Evolutionary conservation across 2,797 vertebrate genomes (phyloP), one percentile per base, ranked within the genome.

Genomic region (Hypotaenidia philippensis): DNA sequence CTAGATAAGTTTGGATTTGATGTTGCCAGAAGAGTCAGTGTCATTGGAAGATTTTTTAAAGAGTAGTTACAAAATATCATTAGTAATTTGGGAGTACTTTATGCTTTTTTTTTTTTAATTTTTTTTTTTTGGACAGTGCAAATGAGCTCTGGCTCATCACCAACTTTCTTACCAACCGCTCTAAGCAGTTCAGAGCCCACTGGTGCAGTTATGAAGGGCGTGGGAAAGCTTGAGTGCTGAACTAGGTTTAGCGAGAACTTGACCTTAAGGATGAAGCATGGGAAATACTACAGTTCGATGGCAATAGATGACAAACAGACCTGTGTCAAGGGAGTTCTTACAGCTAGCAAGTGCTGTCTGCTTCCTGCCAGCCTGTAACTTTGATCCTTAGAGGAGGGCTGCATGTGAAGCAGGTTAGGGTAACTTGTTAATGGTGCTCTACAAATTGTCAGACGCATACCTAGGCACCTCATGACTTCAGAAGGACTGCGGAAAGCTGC

Each of bases 301-400:
- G 40, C 0, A 1, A 4, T 2, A 63, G 41, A 32, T 8, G 40
- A 1, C 56, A 26, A 32, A 17, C 0, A 2, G n/a, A 22, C 36
- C 14, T 7, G 8, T 34, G 25, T 23, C 75, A 61, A 41, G 60
- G 47, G 34, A 26, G 19, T 77, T 91, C 27, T 26, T 74, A 1
- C 44, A 19, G 40, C 22, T 63, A 14, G 41, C 52, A 34, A 41
- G n/a, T 44, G 31, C 20, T 56, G 19, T 70, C 65, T 0, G 1
- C 22, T 77, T 56, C 22, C 78, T 53, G 17, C 26, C 82, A 0
- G 21, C 1, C 0, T 23, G 38, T 45, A 49, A 21, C 40, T 74
- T 64, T 34, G 41, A 19, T 47, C 19, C 66, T 23, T 34, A 5
- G 63, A 59, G 25, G 31, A 64, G 11, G 29, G 45, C 45, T 83